A percentile compares a stretch with the other conserved stretches of the same genome.
These are phyloP conservation scores for Apis laboriosa DNA, from an alignment of 1,140 invertebrate genomes.

Conservation along the genomic window DNA sequence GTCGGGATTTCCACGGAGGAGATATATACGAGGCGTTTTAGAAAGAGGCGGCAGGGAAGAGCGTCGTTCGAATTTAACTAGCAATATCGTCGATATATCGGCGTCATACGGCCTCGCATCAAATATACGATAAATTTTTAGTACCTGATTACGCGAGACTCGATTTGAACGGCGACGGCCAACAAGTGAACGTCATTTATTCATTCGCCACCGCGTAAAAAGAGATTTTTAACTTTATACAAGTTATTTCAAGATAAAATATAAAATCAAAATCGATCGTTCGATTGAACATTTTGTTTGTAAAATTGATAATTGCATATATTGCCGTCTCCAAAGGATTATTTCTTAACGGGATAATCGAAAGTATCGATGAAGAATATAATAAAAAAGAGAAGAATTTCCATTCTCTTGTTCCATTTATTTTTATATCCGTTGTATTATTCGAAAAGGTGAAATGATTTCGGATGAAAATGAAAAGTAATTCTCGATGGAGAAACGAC, in stretches of 20 bases:
- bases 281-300: too few species aligned
- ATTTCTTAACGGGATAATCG: too few species aligned
- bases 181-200: conserved; percentile 20
- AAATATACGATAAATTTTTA: conserved; percentile 36
- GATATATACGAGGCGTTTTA: not conserved
- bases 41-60: not conserved
- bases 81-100: conserved; percentile 31
- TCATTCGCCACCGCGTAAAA: not conserved
- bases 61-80: conserved; percentile 36
- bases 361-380: too few species aligned
- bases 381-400: too few species aligned
- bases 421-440: too few species aligned
- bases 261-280: too few species aligned
- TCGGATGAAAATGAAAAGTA: not conserved
- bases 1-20: not conserved
- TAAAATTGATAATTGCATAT: too few species aligned
- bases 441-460: too few species aligned
- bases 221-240: not conserved
- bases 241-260: not conserved
- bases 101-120: conserved; percentile 1
- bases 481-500: not conserved
- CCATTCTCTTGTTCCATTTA: too few species aligned
- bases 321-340: too few species aligned
- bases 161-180: conserved; percentile 4
- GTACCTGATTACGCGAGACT: conserved; percentile 18